These are phyloP conservation scores for Scolopax rusticola DNA, from an alignment of 2,797 vertebrate genomes.

Conservation along the genomic window DNA sequence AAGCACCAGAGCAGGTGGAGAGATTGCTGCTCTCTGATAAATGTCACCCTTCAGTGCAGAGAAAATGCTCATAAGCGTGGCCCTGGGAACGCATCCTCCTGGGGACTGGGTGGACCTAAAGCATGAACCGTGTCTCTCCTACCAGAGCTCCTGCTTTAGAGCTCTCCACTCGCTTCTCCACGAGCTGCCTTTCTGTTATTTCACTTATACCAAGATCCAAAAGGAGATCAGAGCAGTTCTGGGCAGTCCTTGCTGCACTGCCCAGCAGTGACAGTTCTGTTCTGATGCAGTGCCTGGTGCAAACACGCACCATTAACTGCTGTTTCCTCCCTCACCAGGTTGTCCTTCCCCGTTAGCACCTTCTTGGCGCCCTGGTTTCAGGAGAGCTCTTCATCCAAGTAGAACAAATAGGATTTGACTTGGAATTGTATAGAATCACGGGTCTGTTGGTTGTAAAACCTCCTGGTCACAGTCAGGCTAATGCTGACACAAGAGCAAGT, in stretches of 20 bases:
- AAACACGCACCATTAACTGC: not conserved
- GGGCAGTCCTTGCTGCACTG: not conserved
- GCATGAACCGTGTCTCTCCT: accelerated
- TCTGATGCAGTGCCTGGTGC: not conserved
- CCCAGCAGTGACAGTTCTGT: not conserved
- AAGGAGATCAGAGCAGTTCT: not conserved
- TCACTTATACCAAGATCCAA: not conserved
- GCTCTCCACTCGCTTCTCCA: not conserved
- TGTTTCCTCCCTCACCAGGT: too few species aligned
- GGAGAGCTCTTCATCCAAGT: not conserved
- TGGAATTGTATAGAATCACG: too few species aligned
- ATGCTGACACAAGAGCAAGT: not conserved
- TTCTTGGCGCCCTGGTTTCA: too few species aligned
- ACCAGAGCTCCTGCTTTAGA: too few species aligned
- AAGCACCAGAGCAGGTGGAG: not conserved
- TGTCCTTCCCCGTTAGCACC: not conserved
- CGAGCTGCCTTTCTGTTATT: accelerated
- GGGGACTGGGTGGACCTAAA: too few species aligned
- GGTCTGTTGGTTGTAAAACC: not conserved
- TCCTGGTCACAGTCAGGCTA: not conserved
- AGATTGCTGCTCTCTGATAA: accelerated
- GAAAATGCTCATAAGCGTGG: accelerated
- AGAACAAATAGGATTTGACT: too few species aligned
- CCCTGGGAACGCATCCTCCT: not conserved
- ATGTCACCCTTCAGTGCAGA: too few species aligned